Percentiles rank a stretch among this genome's conserved stretches.
Conservation (phyloP, 2,888 invertebrate genomes). For the Ephialtes manifestator region DNA sequence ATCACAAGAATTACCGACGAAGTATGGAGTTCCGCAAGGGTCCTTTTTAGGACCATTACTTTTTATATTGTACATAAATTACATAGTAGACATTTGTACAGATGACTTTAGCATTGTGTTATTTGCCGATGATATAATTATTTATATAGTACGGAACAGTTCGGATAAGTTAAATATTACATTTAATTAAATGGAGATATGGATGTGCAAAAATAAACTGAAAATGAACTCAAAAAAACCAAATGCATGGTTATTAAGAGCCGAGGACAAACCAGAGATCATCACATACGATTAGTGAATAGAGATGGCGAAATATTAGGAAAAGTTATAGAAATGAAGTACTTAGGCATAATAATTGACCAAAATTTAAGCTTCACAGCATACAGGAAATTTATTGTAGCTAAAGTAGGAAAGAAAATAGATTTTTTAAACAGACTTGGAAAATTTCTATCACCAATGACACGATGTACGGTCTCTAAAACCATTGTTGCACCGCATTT, state of each 20-base stretch:
- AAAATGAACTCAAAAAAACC: too few relatives aligned
- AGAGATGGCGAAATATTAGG: too few relatives aligned
- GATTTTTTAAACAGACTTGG: constrained; percentile 62
- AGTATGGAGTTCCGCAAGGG: not conserved
- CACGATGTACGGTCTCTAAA: constrained; percentile 58
- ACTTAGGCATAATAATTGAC: too few relatives aligned
- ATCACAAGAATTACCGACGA: not conserved
- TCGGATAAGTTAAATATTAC: not conserved
- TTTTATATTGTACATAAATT: too few relatives aligned
- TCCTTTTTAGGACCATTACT: too few relatives aligned
- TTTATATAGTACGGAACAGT: not conserved
- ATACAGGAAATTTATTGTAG: constrained; percentile 16
- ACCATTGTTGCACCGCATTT: too few relatives aligned
- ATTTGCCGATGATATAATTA: constrained; percentile 28
- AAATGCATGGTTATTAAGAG: not conserved
- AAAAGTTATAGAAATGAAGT: too few relatives aligned
- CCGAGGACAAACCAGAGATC: not conserved
- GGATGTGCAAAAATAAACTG: not conserved
- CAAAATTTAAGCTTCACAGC: too few relatives aligned
- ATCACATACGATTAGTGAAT: too few relatives aligned
- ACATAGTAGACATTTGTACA: too few relatives aligned
- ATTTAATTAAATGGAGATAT: not conserved
- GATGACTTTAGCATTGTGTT: too few relatives aligned
- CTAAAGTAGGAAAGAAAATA: too few relatives aligned
- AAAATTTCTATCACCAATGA: constrained; percentile 41